Conservation (phyloP, 2,797 vertebrate genomes). For the Etheostoma nigrum region DNA sequence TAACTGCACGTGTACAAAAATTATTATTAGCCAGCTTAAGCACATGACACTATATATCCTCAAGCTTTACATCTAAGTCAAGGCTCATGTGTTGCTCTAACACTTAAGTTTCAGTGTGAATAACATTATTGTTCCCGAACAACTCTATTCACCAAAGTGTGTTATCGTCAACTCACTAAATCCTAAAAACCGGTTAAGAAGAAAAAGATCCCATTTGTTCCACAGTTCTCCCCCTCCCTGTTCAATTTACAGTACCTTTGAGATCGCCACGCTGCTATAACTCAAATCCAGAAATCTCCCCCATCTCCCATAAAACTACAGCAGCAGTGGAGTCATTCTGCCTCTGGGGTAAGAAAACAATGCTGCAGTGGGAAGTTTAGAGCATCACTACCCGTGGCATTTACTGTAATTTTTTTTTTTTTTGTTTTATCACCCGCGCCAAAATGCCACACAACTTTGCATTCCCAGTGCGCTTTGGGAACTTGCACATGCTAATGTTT, state of each 20-base stretch:
- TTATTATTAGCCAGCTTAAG: neutral
- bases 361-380: conserved; percentile 69
- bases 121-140: conserved; percentile 30
- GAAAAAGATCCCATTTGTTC: conserved; percentile 74
- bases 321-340: conserved; percentile 62
- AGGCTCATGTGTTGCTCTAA: conserved; percentile 18
- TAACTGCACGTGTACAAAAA: neutral
- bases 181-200: conserved; percentile 51
- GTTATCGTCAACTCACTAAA: conserved; percentile 50
- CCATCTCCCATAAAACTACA: conserved; percentile 70
- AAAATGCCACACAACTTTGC: conserved; percentile 74
- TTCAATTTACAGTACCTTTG: conserved; percentile 71
- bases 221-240: conserved; percentile 46
- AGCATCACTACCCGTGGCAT: conserved; percentile 75
- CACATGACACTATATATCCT: neutral
- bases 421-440: conserved; percentile 57
- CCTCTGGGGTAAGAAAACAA: conserved; percentile 71
- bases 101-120: conserved; percentile 25
- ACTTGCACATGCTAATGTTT: conserved; percentile 82
- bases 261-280: conserved; percentile 63
- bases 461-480: conserved; percentile 45
- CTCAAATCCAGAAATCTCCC: conserved; percentile 62
- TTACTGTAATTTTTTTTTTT: conserved; percentile 38
- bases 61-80: conserved; percentile 29
- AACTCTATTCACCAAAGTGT: conserved; percentile 35